Evolutionary conservation across 2,888 invertebrate genomes (phyloP), one percentile per base, ranked within the genome.

Genomic region (Cerastoderma edule): DNA sequence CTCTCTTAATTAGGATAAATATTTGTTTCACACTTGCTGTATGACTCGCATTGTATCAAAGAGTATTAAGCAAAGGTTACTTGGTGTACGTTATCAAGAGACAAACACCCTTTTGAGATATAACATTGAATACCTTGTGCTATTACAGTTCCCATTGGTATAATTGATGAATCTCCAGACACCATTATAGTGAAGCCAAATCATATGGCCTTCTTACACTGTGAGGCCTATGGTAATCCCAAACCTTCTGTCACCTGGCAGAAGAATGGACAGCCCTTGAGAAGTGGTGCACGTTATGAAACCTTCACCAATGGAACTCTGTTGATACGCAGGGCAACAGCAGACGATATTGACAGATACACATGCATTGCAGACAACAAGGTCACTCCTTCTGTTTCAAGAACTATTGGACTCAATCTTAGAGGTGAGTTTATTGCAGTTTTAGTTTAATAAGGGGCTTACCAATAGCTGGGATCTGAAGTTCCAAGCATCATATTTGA

Each of bases 341-440:
- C 93, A 64, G 94, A 94, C 35, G 98, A 98, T 93, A 95, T 96
- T 56, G 98, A 97, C 50, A 93, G 93, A 80, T 98, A 98, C 93
- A 95, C 95, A 65, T 98, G 98, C 92, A 95, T 95, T 90, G 98
- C 97, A 1, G 93, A 94, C 83, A 98, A 98, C 93, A 94, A 94
- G 0, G 95, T 95, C 92, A 95, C 95, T 70, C 94, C 94, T 48
- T 95, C 97, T 5, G 96, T 94, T 28, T 81, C 81, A 6, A 95
- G 95, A 87, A 94, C 95, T 32, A 94, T 96, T 50, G 94, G 94
- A 72, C 95, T 98, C 85, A 94, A 92, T 75, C 95, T 98, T 48
- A 95, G 96, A 94, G 97, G 97, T 97, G 93, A 94, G 53, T 13
- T n/a, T n/a, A 44, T n/a, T 39, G 39, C 16, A 39, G 39, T 39